Evolutionary conservation across 92 coral and sea anemone genomes (phyloP), one percentile per base, ranked within the genome.

Genomic region (Bergia puertoricense): DNA sequence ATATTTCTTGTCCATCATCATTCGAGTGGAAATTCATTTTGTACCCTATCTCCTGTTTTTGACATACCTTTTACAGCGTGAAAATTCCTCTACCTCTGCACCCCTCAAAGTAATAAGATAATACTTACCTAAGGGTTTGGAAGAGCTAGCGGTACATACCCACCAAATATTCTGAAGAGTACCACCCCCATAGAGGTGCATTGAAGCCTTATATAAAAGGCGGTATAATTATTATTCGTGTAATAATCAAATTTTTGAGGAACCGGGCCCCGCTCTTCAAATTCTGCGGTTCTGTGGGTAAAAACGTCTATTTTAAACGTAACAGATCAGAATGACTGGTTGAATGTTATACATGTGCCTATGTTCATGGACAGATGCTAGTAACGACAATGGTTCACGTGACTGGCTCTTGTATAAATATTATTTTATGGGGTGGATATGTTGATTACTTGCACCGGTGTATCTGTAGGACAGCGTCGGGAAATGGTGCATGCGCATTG

Each of bases 401-500:
- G 76, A 72, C 76, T 72, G 76, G 36, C 76, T 72, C 76, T 43
- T 8, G 76, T 72, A 42, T 72, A 30, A 30, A 72, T 72, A 72
- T 30, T 7, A 8, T 72, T 72, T 36, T 14, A 72, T 72, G 40
- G 76, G 44, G 1, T 72, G 76, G 43, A 11, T 72, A 16, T 23
- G 76, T 23, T 72, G 76, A 14, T 72, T 72, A 72, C 76, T 72
- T 72, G 76, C 76, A 36, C 41, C 76, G 1, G 43, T 72, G 76
- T 23, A 30, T 8, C 76, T 72, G 40, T 23, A 11, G 76, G 76
- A 72, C 76, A 62, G 23, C 30, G 76, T 1, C 76, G 76, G 76
- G 43, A 72, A 36, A 72, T 39, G 42, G 76, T 43, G 42, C 76
- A 42, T 23, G 42, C 76, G 76, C 76, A 23, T 3, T 62, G 69